Percentiles rank a stretch among this genome's conserved stretches.
phyloP scores from a whole-genome alignment of 92 coral and sea anemone species.

The Porites divaricata region DNA sequence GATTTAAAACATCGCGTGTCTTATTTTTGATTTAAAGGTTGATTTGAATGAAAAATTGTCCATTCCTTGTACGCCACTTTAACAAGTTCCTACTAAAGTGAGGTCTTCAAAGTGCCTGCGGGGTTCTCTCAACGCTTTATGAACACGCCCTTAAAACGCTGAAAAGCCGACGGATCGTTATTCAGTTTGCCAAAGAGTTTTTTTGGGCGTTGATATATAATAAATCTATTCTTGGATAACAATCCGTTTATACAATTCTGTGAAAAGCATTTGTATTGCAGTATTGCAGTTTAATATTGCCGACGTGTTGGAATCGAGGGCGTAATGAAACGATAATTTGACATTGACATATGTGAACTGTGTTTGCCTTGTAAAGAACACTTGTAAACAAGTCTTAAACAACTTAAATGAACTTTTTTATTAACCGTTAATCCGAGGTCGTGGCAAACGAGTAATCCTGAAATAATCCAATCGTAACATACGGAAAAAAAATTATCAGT shows the following conservation, averaged over 20 bases:
- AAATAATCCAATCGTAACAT: background rate
- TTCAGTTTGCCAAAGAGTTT: too few species aligned
- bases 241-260: background rate
- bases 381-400: background rate
- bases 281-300: background rate
- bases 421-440: background rate
- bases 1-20: background rate
- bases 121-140: too few species aligned
- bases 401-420: too few species aligned
- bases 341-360: background rate
- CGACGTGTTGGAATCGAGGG: background rate
- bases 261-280: background rate
- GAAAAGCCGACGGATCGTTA: too few species aligned
- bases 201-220: too few species aligned
- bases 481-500: background rate
- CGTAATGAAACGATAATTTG: background rate
- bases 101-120: too few species aligned
- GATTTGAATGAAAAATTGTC: too few species aligned
- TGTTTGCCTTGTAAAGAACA: conserved; percentile 1
- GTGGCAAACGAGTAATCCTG: background rate
- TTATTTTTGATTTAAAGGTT: too few species aligned
- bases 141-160: too few species aligned
- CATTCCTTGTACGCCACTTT: too few species aligned
- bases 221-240: background rate
- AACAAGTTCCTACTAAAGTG: too few species aligned